Evolutionary conservation across 1,140 invertebrate species (phyloP), one percentile per base, ranked within the genome.

Genomic region (Drosophila varians): DNA sequence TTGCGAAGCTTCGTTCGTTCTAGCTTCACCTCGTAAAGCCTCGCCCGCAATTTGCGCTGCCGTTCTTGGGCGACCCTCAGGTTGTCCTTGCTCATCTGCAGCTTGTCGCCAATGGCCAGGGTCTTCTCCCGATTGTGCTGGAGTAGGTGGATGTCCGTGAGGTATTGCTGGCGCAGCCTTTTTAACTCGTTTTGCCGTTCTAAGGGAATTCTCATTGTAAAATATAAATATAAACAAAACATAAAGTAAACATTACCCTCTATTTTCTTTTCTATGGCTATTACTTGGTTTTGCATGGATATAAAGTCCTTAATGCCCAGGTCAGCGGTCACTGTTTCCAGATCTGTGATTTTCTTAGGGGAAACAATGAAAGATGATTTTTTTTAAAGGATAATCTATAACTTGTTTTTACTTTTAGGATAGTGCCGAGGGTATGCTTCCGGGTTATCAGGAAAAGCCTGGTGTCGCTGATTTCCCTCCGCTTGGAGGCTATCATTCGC

Each of bases 61-160:
- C 16, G 21, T 0, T 16, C 0, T 1, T 45, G 12, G 8, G n/a
- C 18, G 0, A 14, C 14, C 0, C 0, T 0, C 19, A 83, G n/a
- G 0, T 3, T n/a, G 0, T 0, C 2, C 8, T 47, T 31, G 0
- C 6, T 9, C 0, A n/a, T 1, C 1, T 26, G 4, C 5, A 76
- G 57, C 26, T 57, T 77, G 6, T 47, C 31, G 0, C 0, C 19
- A 1, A 77, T 4, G 2, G 73, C 57, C 0, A 49, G 34, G 1
- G 57, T 40, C 42, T 88, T 82, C 48, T 90, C 89, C 4, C 65
- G 73, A 2, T 61, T 68, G 28, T 90, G 89, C 1, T 82, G 53
- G 2, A 60, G 47, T 1, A 73, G 12, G 18, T 90, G 86, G 3
- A 88, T 9, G 1, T 86, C 66, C 4, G 28, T 45, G 5, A 66